These are phyloP conservation scores for Hyposmocoma kahamanoa DNA, from an alignment of 1,140 invertebrate genomes.

Conservation along the genomic window DNA sequence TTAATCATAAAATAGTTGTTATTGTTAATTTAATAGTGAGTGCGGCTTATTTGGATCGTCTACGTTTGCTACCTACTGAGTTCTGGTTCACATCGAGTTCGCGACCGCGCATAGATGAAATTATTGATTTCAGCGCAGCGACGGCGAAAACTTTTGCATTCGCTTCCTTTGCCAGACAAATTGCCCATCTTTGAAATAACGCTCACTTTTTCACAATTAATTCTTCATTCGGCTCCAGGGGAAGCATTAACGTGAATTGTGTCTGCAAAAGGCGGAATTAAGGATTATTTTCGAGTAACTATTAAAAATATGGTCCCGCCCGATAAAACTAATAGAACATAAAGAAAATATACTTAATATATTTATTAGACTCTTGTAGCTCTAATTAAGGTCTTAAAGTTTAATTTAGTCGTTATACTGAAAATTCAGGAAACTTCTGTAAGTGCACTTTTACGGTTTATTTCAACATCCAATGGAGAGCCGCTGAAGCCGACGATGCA, in stretches of 20 bases:
- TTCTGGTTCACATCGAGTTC: background rate
- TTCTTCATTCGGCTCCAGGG: background rate
- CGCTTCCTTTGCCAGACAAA: constrained; percentile 34
- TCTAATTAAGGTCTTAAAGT: too few species aligned
- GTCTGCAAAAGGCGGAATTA: too few species aligned
- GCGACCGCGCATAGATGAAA: constrained; percentile 42
- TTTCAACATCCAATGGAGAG: background rate
- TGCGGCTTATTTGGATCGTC: background rate
- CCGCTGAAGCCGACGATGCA: constrained; percentile 3
- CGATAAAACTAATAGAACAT: too few species aligned
- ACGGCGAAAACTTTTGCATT: constrained; percentile 52
- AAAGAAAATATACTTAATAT: too few species aligned
- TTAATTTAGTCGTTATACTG: too few species aligned
- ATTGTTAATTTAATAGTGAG: background rate
- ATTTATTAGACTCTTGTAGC: too few species aligned
- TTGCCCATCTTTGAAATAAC: constrained; percentile 28
- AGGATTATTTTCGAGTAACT: too few species aligned
- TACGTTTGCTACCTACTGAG: background rate
- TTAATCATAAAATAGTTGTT: constrained; percentile 2
- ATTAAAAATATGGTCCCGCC: too few species aligned
- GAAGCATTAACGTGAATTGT: too few species aligned
- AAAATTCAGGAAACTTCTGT: constrained; percentile 3
- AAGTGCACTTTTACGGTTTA: constrained; percentile 11
- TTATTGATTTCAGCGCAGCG: constrained; percentile 61
- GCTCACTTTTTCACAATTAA: background rate